Conservation (phyloP, 2,888 invertebrate species). For the Archips crataeganus region DNA sequence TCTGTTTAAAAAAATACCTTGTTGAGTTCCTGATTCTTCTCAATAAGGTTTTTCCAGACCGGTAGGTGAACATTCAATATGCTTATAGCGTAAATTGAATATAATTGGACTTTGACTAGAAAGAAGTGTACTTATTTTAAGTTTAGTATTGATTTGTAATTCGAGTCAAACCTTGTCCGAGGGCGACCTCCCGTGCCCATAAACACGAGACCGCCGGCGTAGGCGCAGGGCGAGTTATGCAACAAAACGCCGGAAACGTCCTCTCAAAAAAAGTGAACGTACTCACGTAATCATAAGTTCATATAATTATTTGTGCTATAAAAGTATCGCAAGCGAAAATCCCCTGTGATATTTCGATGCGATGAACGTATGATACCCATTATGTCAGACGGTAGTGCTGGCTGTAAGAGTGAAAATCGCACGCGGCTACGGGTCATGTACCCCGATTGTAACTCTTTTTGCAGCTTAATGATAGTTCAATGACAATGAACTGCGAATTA, state of each 20-base stretch:
- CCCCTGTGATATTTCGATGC: constrained; percentile 54
- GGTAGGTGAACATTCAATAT: no score
- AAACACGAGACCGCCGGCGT: constrained; percentile 26
- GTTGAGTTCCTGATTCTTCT: no score
- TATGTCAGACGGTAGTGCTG: constrained; percentile 45
- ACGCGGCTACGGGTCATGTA: constrained; percentile 44
- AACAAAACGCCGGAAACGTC: constrained; percentile 57
- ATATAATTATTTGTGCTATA: constrained; percentile 61
- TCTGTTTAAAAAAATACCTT: no score
- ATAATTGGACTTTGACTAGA: no score
- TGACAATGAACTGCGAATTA: constrained; percentile 58
- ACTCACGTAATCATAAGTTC: constrained; percentile 66
- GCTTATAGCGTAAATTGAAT: no score
- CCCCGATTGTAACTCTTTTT: constrained; percentile 49
- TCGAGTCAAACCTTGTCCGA: constrained; percentile 6
- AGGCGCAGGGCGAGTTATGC: constrained; percentile 53
- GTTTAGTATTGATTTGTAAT: neutral
- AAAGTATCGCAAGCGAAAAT: constrained; percentile 55
- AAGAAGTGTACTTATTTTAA: no score
- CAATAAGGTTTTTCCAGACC: no score
- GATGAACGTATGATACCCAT: constrained; percentile 49
- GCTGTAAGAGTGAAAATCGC: constrained; percentile 53
- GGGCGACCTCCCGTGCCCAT: constrained; percentile 22
- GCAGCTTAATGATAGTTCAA: constrained; percentile 53
- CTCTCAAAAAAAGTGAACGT: constrained; percentile 82